Evolutionary conservation across 2,113 vertebrate genomes (phyloP).

Genomic region (Alethe diademata): DNA sequence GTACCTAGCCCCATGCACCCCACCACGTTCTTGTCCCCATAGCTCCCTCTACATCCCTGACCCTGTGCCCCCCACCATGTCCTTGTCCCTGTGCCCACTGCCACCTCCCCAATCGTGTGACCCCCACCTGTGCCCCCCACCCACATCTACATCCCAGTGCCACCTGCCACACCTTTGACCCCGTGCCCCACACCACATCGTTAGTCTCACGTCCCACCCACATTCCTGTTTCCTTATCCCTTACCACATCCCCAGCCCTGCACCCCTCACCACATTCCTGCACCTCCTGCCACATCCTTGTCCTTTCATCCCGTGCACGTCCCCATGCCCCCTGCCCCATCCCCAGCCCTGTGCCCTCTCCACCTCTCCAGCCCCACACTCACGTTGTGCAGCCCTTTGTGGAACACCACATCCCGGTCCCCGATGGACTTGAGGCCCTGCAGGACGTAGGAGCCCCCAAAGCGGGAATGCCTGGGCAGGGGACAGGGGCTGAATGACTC

Average conservation of each 20-base stretch:
- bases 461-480: constrained; percentile 86
- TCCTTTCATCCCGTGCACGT: too few species aligned
- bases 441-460: constrained; percentile 90
- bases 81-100: background rate
- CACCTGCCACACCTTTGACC: rapidly evolving
- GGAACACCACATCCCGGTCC: constrained; percentile 89
- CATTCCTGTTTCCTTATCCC: background rate
- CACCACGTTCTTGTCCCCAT: too few species aligned
- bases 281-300: background rate
- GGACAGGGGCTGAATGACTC: rapidly evolving
- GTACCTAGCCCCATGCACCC: background rate
- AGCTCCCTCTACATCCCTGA: too few species aligned
- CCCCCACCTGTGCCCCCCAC: background rate
- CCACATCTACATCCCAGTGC: rapidly evolving
- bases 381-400: constrained; percentile 90
- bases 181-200: too few species aligned
- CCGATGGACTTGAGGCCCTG: constrained; percentile 91
- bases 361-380: background rate
- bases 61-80: too few species aligned
- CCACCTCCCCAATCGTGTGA: rapidly evolving
- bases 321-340: background rate
- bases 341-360: background rate
- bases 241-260: rapidly evolving
- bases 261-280: background rate
- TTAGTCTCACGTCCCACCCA: background rate